Conservation (phyloP, 2,888 invertebrate species). For the Nymphalis c-album region DNA sequence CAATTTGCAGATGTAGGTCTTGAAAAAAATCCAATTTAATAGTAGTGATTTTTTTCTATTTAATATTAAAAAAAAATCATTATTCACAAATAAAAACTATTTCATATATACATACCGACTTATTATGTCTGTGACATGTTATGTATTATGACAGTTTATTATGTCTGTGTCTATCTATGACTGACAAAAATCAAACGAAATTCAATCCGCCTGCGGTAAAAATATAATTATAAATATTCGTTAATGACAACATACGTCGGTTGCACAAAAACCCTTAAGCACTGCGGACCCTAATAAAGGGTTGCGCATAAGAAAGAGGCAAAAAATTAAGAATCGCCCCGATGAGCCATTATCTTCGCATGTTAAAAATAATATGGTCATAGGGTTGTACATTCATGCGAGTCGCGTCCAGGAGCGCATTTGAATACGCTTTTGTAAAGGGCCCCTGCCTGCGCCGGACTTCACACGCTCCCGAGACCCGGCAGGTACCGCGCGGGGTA, state of each 20-base stretch:
- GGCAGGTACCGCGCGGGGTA: constrained; percentile 48
- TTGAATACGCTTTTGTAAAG: constrained; percentile 73
- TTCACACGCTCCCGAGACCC: constrained; percentile 72
- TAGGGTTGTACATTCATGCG: constrained; percentile 79
- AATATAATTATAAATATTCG: constrained; percentile 56
- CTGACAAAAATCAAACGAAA: constrained; percentile 26
- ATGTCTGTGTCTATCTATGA: neutral
- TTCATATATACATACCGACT: too few species aligned
- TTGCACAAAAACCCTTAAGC: constrained; percentile 78
- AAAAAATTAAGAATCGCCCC: constrained; percentile 81
- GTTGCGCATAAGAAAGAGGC: constrained; percentile 68
- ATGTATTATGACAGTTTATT: too few species aligned
- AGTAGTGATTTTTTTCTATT: too few species aligned
- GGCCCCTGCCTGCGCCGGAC: constrained; percentile 74
- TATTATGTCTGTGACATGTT: neutral
- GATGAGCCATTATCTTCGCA: constrained; percentile 80
- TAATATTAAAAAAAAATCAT: too few species aligned
- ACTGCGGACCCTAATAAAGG: constrained; percentile 73
- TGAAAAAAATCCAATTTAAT: too few species aligned
- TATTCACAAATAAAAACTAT: too few species aligned
- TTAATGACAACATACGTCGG: constrained; percentile 70
- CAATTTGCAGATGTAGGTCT: neutral
- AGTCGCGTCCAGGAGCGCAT: constrained; percentile 79
- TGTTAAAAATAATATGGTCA: constrained; percentile 81
- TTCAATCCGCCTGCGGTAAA: constrained; percentile 43